These are phyloP conservation scores for Fukomys damarensis DNA, from an alignment of 2,113 vertebrate species.

Conservation along the genomic window DNA sequence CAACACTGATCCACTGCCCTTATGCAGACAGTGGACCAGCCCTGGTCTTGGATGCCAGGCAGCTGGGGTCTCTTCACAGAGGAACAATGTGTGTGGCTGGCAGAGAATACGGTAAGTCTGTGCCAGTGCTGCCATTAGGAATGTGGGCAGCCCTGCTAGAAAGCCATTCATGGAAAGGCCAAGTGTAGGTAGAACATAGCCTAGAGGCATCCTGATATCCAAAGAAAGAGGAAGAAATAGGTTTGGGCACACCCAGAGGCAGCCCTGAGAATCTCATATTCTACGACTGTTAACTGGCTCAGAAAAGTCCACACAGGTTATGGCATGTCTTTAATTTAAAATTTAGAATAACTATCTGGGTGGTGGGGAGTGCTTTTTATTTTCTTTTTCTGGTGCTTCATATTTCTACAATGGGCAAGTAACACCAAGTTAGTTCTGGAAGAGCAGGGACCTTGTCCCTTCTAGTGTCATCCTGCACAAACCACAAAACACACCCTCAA, in stretches of 20 bases:
- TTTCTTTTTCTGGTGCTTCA: background rate
- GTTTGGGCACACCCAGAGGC: background rate
- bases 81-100: background rate
- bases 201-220: background rate
- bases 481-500: background rate
- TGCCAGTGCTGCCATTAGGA: background rate
- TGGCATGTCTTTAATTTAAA: background rate
- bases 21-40: background rate
- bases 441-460: background rate
- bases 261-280: background rate
- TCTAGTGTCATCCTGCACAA: background rate
- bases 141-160: background rate
- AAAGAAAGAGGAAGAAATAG: background rate
- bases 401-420: background rate
- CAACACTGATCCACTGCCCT: background rate
- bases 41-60: background rate
- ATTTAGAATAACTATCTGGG: background rate
- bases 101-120: background rate
- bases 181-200: background rate
- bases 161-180: background rate
- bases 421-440: background rate
- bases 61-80: background rate
- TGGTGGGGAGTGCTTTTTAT: background rate
- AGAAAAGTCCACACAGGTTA: background rate
- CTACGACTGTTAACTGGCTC: background rate